Percentiles rank a stretch among this genome's conserved stretches.
These are phyloP conservation scores for Botia almorhae DNA, from an alignment of 2,797 vertebrate genomes.

Conservation along the genomic window DNA sequence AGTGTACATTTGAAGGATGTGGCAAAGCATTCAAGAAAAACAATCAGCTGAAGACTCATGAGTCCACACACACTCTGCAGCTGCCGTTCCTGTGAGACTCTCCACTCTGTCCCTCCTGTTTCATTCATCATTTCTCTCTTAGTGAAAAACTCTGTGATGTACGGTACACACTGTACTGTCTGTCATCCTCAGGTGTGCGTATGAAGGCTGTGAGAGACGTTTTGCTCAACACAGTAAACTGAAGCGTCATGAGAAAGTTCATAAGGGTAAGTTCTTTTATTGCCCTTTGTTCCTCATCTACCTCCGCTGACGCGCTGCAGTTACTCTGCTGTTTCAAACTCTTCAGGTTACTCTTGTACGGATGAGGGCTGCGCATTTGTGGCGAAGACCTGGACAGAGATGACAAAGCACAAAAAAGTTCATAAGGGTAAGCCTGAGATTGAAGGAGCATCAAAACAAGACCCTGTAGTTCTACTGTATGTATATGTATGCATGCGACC, in stretches of 20 bases:
- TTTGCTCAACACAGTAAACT: conserved; percentile 81
- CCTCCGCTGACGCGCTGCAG: background rate
- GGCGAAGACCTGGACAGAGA: conserved; percentile 90
- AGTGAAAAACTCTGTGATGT: background rate
- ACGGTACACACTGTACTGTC: background rate
- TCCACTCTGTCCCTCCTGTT: background rate
- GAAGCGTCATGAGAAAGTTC: conserved; percentile 88
- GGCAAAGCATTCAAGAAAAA: conserved; percentile 88
- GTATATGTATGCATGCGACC: no score
- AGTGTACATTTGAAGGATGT: conserved; percentile 85
- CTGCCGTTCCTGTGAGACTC: conserved; percentile 80
- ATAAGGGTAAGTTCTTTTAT: conserved; percentile 75
- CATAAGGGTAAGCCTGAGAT: conserved; percentile 59
- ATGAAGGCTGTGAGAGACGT: conserved; percentile 83
- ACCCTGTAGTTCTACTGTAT: background rate
- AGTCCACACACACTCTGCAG: conserved; percentile 83
- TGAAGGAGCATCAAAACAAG: background rate
- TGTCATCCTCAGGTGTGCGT: conserved; percentile 76
- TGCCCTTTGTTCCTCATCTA: background rate
- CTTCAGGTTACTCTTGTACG: conserved; percentile 84
- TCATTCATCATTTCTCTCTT: background rate
- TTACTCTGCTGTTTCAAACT: background rate
- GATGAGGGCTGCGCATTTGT: conserved; percentile 82
- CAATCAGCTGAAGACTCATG: conserved; percentile 87
- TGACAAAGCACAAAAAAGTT: conserved; percentile 80